Percentiles rank a stretch among this genome's conserved stretches.
phyloP scores from a whole-genome alignment of 2,113 vertebrate species.

The Mohoua ochrocephala region DNA sequence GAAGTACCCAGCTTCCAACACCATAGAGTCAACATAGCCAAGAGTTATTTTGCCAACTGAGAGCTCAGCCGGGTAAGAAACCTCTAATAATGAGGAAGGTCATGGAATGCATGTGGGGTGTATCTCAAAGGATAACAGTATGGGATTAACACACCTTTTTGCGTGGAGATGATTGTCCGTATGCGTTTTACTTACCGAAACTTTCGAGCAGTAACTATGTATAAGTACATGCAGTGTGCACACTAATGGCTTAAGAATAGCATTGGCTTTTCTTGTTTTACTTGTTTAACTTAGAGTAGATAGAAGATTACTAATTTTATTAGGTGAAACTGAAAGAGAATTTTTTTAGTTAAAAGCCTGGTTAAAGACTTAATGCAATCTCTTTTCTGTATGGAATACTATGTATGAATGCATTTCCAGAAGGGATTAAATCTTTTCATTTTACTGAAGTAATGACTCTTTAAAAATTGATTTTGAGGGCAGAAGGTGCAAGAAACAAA shows the following conservation, averaged over 20 bases:
- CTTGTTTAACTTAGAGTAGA: background rate
- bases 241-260: background rate
- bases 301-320: background rate
- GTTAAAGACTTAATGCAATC: background rate
- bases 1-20: background rate
- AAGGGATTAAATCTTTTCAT: background rate
- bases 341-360: background rate
- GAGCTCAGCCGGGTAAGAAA: background rate
- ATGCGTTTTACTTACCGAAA: background rate
- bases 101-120: background rate
- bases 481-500: constrained; percentile 38
- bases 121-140: background rate
- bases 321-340: background rate
- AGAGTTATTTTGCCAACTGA: background rate
- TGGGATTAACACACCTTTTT: background rate
- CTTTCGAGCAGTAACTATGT: background rate
- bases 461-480: background rate
- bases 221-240: background rate
- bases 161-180: background rate
- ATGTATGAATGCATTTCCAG: background rate
- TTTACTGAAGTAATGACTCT: background rate
- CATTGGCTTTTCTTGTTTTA: background rate
- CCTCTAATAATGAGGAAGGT: background rate
- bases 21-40: background rate
- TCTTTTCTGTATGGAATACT: background rate